Base-by-base conservation (phyloP, 1,140 invertebrate genomes). In the Hyphantria cunea region DNA sequence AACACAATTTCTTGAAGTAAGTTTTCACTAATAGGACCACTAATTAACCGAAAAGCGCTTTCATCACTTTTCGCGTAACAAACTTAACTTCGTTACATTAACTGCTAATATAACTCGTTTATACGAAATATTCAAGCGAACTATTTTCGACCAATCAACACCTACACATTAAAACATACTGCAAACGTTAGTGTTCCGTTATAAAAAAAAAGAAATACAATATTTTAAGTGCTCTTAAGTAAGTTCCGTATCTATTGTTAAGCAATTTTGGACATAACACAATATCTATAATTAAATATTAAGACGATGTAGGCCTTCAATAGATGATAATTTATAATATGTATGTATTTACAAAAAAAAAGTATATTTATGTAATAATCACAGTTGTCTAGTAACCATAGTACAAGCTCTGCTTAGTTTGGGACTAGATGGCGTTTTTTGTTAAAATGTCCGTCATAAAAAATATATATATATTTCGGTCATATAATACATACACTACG, bases 81-180 rank as follows among this genome's bases (percentile, higher is more conserved):
- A 45, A 55, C 41, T 15, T 55, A 55, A 33, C 53, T 55, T 45
- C 25, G 42, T 55, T 55, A 48, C 17, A 45, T 10, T n/a, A 47
- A 56, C 17, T 25, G 17, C 17, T 25, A 44, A 12, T 31, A 44
- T 12, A 37, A 49, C 45, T 13, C 13, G 33, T 41, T 55, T 67
- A 67, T 61, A 53, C 53, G 55, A 72, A 72, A 70, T 69, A 12
- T 37, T 3, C 56, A 66, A 70, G 66, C 71, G 71, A 68, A 68
- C 67, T 58, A 73, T 71, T 74, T 62, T 48, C 49, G 42, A 61
- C 67, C 72, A 77, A 77, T 80, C 78, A 80, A 72, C 78, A 76
- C 74, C 59, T 75, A 45, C 61, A 52, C 71, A 76, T 77, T 75
- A 81, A 72, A 75, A 62, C 41, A 32, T 66, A 73, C 53, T 37